Evolutionary conservation across 1,140 invertebrate species (phyloP), one percentile per base, ranked within the genome.

Genomic region (Drosophila teissieri): DNA sequence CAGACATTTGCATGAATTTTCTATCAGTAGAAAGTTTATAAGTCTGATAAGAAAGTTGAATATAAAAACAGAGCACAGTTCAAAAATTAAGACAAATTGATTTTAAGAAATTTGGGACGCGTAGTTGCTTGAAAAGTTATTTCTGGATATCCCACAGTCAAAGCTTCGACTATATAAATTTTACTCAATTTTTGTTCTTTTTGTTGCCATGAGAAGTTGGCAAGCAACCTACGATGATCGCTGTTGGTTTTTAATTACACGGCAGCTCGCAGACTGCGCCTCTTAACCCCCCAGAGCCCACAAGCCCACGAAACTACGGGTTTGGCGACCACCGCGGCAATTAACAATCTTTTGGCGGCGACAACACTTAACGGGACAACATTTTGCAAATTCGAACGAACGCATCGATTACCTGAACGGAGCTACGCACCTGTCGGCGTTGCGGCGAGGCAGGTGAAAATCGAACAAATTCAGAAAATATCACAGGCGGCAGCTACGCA

Each of bases 271-370:
- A 52, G 37, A 45, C 19, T 14, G 19, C 14, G 55, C 24, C 36
- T 15, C 61, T 42, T 19, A 31, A 2, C 27, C 46, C 60, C 39
- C 37, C 14, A 17, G 34, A 31, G 48, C 27, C 48, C 19, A 46
- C 36, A 17, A 31, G 48, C 27, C 48, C 19, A 46, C 36, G 14
- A 51, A 17, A 27, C 8, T 69, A 48, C 65, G 39, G 65, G 51
- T 65, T 53, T 53, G 46, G 42, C 56, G 17, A 62, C 58, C 48
- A 58, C 52, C 56, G 24, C 44, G 67, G 79, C 65, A 82, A 82
- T 82, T 82, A 82, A 69, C 53, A 60, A 83, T 68, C 53, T 82
- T 73, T 77, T 81, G 78, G 72, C 73, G 72, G 68, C 72, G 78
- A 58, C 73, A 56, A 55, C 73, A 49, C 48, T 82, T 81, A 78